These are phyloP conservation scores for Epinephelus coioides DNA, from an alignment of 2,797 vertebrate genomes.

Conservation along the genomic window DNA sequence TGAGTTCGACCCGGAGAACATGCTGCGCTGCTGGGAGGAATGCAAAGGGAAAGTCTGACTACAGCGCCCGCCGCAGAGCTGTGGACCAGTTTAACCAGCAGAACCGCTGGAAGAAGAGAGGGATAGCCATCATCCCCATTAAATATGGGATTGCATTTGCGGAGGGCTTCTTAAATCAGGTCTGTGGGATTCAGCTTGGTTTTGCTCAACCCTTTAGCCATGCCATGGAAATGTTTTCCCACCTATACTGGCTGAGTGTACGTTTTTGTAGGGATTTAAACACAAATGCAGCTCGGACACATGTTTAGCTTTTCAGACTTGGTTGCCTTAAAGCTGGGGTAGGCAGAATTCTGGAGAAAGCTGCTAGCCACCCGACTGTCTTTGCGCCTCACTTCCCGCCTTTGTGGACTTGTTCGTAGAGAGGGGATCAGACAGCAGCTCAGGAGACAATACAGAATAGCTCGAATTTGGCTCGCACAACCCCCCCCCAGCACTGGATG, in stretches of 20 bases:
- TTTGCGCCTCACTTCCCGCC: no score
- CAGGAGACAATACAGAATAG: no score
- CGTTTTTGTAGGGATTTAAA: no score
- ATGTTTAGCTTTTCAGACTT: no score
- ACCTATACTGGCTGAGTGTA: background rate
- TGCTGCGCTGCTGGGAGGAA: constrained; percentile 89
- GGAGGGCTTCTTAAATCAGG: constrained; percentile 89
- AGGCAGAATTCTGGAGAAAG: no score
- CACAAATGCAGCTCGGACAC: no score
- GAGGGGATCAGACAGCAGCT: no score
- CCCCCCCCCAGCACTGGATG: no score
- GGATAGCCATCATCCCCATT: constrained; percentile 89
- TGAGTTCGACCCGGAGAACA: constrained; percentile 85
- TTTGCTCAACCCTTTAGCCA: background rate
- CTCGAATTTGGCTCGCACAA: no score
- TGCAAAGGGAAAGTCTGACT: constrained; percentile 87
- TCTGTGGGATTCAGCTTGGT: constrained; percentile 49
- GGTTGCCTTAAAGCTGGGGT: no score
- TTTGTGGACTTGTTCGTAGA: no score
- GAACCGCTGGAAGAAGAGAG: constrained; percentile 92
- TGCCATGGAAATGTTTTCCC: background rate
- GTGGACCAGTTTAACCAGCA: constrained; percentile 86
- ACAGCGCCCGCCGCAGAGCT: constrained; percentile 73
- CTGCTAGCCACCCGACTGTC: no score
- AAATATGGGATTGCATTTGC: constrained; percentile 90